Conservation (phyloP, 1,140 invertebrate genomes). For the Heliothis subflexa region DNA sequence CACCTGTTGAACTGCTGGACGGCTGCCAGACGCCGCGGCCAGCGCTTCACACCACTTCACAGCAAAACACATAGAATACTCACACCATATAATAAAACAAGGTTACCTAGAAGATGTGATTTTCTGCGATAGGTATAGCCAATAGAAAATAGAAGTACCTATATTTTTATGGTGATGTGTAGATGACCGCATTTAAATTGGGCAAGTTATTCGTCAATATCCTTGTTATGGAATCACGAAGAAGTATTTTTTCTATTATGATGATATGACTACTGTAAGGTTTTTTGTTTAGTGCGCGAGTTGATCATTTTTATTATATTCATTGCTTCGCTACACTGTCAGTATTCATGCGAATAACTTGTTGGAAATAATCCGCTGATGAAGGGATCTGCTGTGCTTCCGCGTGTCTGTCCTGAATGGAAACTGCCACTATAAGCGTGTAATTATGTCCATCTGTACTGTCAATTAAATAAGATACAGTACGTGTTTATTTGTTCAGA, state of each 20-base stretch:
- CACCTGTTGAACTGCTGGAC: constrained; percentile 24
- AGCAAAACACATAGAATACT: neutral
- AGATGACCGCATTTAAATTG: too few relatives aligned
- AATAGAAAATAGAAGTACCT: too few relatives aligned
- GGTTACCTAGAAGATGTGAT: too few relatives aligned
- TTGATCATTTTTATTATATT: too few relatives aligned
- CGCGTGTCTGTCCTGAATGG: neutral
- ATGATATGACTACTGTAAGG: too few relatives aligned
- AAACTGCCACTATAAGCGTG: neutral
- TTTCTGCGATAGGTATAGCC: too few relatives aligned
- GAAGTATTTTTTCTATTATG: too few relatives aligned
- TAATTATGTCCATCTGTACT: neutral
- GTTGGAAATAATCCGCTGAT: constrained; percentile 2
- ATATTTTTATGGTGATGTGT: too few relatives aligned
- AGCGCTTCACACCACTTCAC: neutral
- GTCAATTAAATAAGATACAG: neutral
- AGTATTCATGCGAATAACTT: neutral
- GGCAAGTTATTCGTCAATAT: too few relatives aligned
- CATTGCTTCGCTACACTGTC: neutral
- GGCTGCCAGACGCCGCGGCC: neutral
- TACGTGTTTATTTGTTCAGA: neutral
- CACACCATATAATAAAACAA: neutral
- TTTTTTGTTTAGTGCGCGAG: neutral
- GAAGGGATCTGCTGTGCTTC: constrained; percentile 13
- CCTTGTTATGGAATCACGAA: too few relatives aligned